Percentiles rank a stretch among this genome's conserved stretches.
phyloP scores from a whole-genome alignment of 1,140 invertebrate species.

The Dinoponera quadriceps region DNA sequence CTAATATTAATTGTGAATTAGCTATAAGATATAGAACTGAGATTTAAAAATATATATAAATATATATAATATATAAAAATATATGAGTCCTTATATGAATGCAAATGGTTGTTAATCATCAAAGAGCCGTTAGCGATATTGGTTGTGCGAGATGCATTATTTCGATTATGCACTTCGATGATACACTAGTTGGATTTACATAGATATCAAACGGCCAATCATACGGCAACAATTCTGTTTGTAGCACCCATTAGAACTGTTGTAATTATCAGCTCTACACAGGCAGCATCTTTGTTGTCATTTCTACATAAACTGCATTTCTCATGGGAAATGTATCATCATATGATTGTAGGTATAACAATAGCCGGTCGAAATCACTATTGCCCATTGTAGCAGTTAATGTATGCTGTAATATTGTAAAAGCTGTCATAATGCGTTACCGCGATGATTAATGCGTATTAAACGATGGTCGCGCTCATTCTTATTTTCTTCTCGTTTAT shows the following conservation, averaged over 20 bases:
- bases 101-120: not conserved
- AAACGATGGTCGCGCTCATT: not conserved
- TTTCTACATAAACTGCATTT: not conserved
- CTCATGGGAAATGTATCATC: not conserved
- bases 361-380: not conserved
- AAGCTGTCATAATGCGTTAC: not conserved
- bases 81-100: too few relatives aligned
- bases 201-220: constrained; percentile 1
- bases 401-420: not conserved
- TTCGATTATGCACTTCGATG: not conserved
- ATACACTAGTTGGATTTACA: not conserved
- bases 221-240: not conserved
- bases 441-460: not conserved
- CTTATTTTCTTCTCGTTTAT: not conserved
- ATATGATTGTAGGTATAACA: not conserved
- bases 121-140: not conserved
- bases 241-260: not conserved
- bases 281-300: not conserved
- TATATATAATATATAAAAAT: too few relatives aligned
- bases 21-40: too few relatives aligned
- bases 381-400: not conserved
- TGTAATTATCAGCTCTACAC: not conserved
- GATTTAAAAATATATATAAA: too few relatives aligned
- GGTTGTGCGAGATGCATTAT: not conserved
- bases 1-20: too few relatives aligned